These are phyloP conservation scores for Lagenorhynchus albirostris DNA, from an alignment of 2,113 vertebrate genomes.

Conservation along the genomic window DNA sequence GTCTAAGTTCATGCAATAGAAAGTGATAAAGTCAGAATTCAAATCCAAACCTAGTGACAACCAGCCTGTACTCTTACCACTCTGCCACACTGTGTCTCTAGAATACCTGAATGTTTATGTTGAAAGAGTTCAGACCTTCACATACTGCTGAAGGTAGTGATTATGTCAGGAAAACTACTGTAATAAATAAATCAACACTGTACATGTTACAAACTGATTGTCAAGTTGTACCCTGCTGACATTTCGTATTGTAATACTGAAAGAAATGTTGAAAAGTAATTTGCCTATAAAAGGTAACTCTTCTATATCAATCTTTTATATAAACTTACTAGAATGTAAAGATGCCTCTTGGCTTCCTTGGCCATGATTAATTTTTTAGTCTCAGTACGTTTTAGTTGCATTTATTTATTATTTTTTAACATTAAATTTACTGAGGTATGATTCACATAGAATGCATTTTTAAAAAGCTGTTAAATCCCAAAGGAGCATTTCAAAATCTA, in stretches of 20 bases:
- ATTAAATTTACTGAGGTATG: neutral
- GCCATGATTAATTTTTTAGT: neutral
- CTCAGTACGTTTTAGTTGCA: neutral
- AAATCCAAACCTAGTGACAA: neutral
- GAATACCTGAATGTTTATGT: neutral
- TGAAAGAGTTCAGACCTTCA: neutral
- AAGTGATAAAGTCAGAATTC: neutral
- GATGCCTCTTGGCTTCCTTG: neutral
- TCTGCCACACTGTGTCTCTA: neutral
- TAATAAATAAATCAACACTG: neutral
- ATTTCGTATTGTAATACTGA: neutral
- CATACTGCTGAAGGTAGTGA: neutral
- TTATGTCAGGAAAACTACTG: neutral
- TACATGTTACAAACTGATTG: neutral
- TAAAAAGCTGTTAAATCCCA: conserved; percentile 4
- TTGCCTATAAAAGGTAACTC: neutral
- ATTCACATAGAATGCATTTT: conserved; percentile 25
- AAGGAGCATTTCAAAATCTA: conserved; percentile 48
- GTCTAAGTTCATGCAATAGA: neutral
- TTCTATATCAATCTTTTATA: neutral
- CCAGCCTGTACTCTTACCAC: neutral
- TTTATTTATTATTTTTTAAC: neutral
- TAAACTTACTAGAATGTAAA: neutral
- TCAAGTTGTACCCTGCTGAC: neutral
- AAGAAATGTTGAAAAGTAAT: neutral